Percentiles rank a stretch among this genome's conserved stretches.
Conservation (phyloP, 1,140 invertebrate species). For the Metopolophium dirhodum region DNA sequence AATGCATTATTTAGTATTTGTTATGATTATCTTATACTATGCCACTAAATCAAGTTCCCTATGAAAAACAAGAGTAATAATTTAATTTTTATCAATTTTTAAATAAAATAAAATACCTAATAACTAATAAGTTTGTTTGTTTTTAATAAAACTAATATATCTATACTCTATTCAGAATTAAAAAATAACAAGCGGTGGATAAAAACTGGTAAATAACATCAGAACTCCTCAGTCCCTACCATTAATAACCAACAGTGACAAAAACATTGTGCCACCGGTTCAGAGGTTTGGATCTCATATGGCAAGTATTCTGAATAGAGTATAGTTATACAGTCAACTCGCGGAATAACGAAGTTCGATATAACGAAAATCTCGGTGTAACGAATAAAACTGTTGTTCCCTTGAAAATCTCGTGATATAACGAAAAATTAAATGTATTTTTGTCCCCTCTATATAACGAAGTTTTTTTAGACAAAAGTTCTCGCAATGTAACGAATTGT, state of each 20-base stretch:
- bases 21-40: background rate
- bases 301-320: background rate
- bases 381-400: too few relatives aligned
- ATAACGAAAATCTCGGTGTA: too few relatives aligned
- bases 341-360: too few relatives aligned
- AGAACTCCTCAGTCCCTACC: background rate
- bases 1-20: background rate
- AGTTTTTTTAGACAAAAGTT: too few relatives aligned
- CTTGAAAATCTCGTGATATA: too few relatives aligned
- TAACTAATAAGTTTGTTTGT: background rate
- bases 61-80: background rate
- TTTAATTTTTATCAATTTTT: too few relatives aligned
- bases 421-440: too few relatives aligned
- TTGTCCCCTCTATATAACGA: too few relatives aligned
- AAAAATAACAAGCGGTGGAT: background rate
- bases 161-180: background rate
- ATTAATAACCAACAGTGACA: too few relatives aligned
- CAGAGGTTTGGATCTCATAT: background rate
- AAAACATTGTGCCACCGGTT: background rate
- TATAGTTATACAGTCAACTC: too few relatives aligned
- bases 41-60: background rate
- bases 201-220: background rate
- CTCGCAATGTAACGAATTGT: too few relatives aligned
- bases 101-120: background rate
- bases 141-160: background rate